A percentile compares a stretch with the other conserved stretches of the same genome.
Conservation (phyloP, 1,140 invertebrate genomes). For the Dinoponera quadriceps region DNA sequence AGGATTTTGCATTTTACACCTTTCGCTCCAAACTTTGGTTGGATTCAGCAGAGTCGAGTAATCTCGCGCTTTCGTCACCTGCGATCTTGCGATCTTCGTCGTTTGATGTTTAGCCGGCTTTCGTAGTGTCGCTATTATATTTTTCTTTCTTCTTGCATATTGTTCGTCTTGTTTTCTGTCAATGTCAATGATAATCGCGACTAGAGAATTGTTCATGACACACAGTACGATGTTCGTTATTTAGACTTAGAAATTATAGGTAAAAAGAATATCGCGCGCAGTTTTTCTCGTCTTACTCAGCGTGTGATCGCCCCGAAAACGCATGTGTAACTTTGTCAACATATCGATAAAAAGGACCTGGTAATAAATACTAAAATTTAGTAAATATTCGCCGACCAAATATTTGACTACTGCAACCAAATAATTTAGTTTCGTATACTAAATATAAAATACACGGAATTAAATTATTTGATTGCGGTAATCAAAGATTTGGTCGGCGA, state of each 20-base stretch:
- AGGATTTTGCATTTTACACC: slow-evolving; percentile 68
- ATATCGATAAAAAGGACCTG: too few species aligned
- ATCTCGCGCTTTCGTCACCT: neutral
- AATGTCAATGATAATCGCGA: neutral
- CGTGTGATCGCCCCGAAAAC: neutral
- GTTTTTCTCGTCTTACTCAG: neutral
- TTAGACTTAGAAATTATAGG: neutral
- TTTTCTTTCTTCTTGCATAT: slow-evolving; percentile 75
- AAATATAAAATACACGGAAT: too few species aligned
- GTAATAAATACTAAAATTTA: too few species aligned
- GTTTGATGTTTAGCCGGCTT: slow-evolving; percentile 19
- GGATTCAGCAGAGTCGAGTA: slow-evolving; percentile 76
- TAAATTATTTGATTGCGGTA: too few species aligned
- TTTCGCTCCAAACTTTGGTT: slow-evolving; percentile 81
- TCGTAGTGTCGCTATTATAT: slow-evolving; percentile 36
- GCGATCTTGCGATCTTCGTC: neutral
- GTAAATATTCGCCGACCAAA: too few species aligned
- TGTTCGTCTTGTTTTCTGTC: slow-evolving; percentile 78
- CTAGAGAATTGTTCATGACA: neutral
- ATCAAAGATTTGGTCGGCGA: too few species aligned
- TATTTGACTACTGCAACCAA: too few species aligned
- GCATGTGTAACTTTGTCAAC: neutral
- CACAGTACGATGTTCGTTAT: too few species aligned
- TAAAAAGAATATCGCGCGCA: neutral
- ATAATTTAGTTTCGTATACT: too few species aligned